Evolutionary conservation across 2,113 vertebrate species (phyloP), one percentile per base, ranked within the genome.

Genomic region (Pungitius pungitius): DNA sequence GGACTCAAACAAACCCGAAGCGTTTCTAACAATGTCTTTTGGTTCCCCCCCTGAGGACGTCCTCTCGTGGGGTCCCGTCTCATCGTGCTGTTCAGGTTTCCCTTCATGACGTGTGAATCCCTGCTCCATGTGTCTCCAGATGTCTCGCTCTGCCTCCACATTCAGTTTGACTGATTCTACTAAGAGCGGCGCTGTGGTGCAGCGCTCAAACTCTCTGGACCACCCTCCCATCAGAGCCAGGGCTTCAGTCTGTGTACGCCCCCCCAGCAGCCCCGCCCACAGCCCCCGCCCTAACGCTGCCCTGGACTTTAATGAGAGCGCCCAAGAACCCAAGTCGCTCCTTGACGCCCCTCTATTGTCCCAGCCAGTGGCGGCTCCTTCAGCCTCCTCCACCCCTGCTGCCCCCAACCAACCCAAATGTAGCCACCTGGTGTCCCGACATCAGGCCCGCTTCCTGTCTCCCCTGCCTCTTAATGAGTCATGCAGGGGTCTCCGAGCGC

Each of bases 141-240:
- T 97, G 83, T 91, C 88, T 83, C 87, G 85, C 82, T 96, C 92
- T 77, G 75, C 95, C 81, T 96, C 95, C 56, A 93, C 88, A 0
- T 89, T 93, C 93, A 95, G 60, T 93, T 82, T 95, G 81, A 94
- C 40, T 66, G 94, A 93, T 87, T 90, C 92, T 84, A 58, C 88
- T 83, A 95, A 94, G 87, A 86, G 78, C 63, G 52, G 82, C 64
- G 87, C 89, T 45, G 75, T 81, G 77, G 93, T 95, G 84, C 95
- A 95, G 83, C 65, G 90, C 73, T 97, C 95, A 62, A 93, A 90
- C 83, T 96, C 95, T 87, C 80, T 96, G 89, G 94, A 92, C 69
- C 90, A 92, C 80, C 90, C 86, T 69, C 93, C 92, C 37, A 76
- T 88, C 82, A 93, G 92, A 78, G 85, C 93, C 82, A 79, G 52